These are phyloP conservation scores for Syritta pipiens DNA, from an alignment of 2,888 invertebrate species.

Conservation along the genomic window DNA sequence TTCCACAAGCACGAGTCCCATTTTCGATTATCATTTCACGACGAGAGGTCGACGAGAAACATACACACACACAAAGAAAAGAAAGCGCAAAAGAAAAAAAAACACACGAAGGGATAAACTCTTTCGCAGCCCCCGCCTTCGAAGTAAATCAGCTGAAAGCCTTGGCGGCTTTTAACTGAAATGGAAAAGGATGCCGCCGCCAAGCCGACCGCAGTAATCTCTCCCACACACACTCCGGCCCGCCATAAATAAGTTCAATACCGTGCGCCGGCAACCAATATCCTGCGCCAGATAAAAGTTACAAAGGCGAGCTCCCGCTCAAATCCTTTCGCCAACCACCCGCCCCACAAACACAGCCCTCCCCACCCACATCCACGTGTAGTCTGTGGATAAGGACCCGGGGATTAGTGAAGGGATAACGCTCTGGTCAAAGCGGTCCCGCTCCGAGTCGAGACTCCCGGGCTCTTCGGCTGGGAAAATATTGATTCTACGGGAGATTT, in stretches of 20 bases:
- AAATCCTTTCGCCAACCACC: neutral
- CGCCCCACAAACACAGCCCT: neutral
- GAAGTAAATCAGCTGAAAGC: conserved; percentile 62
- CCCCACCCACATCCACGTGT: conserved; percentile 14
- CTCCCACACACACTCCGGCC: conserved; percentile 50
- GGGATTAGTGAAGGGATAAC: conserved; percentile 62
- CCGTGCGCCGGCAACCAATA: conserved; percentile 27
- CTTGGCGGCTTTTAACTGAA: conserved; percentile 56
- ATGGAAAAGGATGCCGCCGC: conserved; percentile 29
- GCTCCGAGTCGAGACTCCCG: neutral
- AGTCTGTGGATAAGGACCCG: conserved; percentile 39
- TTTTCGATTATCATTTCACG: conserved; percentile 11
- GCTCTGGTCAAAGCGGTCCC: conserved; percentile 50
- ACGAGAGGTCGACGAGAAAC: neutral
- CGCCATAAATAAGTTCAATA: conserved; percentile 68
- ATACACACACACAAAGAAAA: neutral
- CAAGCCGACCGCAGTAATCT: conserved; percentile 43
- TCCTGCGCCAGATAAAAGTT: conserved; percentile 11
- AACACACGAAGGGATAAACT: neutral
- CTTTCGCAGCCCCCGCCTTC: conserved; percentile 34
- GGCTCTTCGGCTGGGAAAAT: conserved; percentile 54
- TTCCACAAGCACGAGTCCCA: neutral
- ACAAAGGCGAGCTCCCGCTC: conserved; percentile 9
- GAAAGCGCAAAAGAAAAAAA: conserved; percentile 4
- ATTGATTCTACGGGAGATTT: conserved; percentile 65